Percentiles rank a stretch among this genome's conserved stretches.
These are phyloP conservation scores for Ophthalmolycus amberensis DNA, from an alignment of 2,113 vertebrate genomes.

Conservation along the genomic window DNA sequence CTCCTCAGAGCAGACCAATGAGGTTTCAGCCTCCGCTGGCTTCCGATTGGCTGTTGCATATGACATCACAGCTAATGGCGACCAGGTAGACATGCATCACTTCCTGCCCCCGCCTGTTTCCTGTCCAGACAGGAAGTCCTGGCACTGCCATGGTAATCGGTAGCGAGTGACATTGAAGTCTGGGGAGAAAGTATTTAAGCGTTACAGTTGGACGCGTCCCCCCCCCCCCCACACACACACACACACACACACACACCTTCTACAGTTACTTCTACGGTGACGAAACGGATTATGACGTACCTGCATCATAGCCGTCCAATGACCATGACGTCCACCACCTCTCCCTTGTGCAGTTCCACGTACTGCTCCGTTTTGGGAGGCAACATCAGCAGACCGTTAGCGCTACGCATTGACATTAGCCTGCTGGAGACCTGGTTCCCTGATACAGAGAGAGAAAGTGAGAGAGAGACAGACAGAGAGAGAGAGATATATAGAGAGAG, in stretches of 20 bases:
- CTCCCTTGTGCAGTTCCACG: slow-evolving; percentile 98
- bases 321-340: slow-evolving; percentile 99
- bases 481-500: no score
- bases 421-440: slow-evolving; percentile 99
- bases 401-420: slow-evolving; percentile 99
- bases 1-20: slow-evolving; percentile 77
- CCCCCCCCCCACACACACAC: no score
- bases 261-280: neutral
- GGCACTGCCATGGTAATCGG: slow-evolving; percentile 73
- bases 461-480: neutral
- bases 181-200: slow-evolving; percentile 42
- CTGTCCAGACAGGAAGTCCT: slow-evolving; percentile 76
- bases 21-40: slow-evolving; percentile 78
- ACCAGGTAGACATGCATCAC: slow-evolving; percentile 97
- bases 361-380: slow-evolving; percentile 99
- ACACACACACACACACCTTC: no score
- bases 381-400: slow-evolving; percentile 99
- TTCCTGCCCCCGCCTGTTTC: slow-evolving; percentile 71
- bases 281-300: slow-evolving; percentile 19
- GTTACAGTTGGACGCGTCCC: neutral
- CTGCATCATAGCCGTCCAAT: slow-evolving; percentile 98
- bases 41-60: slow-evolving; percentile 93
- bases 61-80: slow-evolving; percentile 99
- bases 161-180: slow-evolving; percentile 68
- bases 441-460: slow-evolving; percentile 45